phyloP scores from a whole-genome alignment of 2,888 invertebrate species.

The Geotrupes spiniger region DNA sequence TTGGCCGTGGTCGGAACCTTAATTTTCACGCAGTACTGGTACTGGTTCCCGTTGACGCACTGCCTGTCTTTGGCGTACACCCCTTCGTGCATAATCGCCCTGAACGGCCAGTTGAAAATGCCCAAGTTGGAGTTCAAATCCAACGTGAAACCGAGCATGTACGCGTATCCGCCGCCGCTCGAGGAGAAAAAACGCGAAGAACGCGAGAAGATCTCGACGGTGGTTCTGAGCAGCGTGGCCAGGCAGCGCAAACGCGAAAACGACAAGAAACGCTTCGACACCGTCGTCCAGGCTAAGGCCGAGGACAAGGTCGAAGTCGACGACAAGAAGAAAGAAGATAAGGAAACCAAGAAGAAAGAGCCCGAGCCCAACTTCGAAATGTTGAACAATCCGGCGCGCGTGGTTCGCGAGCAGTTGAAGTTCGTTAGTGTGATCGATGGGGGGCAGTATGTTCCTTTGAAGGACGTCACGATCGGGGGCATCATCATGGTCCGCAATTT shows the following conservation, averaged over 20 bases:
- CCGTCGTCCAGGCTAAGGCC: conserved; percentile 26
- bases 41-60: conserved; percentile 98
- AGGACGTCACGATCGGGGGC: conserved; percentile 92
- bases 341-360: conserved; percentile 67
- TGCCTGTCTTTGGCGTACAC: conserved; percentile 94
- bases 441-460: conserved; percentile 78
- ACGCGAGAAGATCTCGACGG: conserved; percentile 96
- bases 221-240: conserved; percentile 94
- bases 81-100: conserved; percentile 91
- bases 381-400: conserved; percentile 90
- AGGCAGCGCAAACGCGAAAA: conserved; percentile 84
- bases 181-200: conserved; percentile 99
- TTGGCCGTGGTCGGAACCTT: conserved; percentile 95
- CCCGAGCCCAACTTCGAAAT: conserved; percentile 91
- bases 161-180: conserved; percentile 94
- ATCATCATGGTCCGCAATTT: conserved; percentile 91
- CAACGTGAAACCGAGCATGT: conserved; percentile 90
- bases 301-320: conserved; percentile 86
- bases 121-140: conserved; percentile 90
- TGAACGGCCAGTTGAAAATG: conserved; percentile 92
- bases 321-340: conserved; percentile 52
- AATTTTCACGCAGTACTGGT: conserved; percentile 99
- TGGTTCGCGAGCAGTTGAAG: conserved; percentile 88
- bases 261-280: conserved; percentile 52
- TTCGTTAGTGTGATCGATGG: conserved; percentile 76